Base-by-base conservation (phyloP, 2,113 vertebrate species). In the Nibea albiflora region DNA sequence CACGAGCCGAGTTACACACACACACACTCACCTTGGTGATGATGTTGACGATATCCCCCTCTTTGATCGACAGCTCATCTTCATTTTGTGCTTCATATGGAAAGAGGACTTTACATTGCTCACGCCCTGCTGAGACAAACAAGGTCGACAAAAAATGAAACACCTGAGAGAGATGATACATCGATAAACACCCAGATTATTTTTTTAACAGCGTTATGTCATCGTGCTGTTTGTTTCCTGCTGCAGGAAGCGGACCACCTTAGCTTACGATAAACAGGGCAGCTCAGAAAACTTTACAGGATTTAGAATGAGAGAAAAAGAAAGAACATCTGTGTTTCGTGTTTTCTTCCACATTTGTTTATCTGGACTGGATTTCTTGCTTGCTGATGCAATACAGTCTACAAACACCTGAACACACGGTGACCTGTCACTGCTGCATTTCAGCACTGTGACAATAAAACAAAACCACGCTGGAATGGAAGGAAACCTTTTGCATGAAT, bases 91-190 rank as follows among this genome's bases (percentile, higher is more conserved):
- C 98, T 91, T 99, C 97, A 2, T 99, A 99, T 0, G 98, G 97
- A 90, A 99, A 99, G 78, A 99, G 96, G 57, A 99, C 98, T 95
- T 99, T 99, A 92, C 98, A 99, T 81, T 96, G 96, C 90, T 99
- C 98, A 93, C 97, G 97, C 80, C 92, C 98, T 99, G 92, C 60
- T 53, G 71, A 42, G 5, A 79, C 16, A 60, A 31, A 6, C 16
- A 60, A 31, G 4, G 60, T 57, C 28, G 31, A 31, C 12, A 6
- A 57, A 14, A 31, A 31, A 7, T 61, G 8, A 61, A 39, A 31
- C 4, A 24, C 24, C 56, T 28, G 24, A 7, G 54, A 56, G 22
- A 12, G n/a, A 54, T 11, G 10, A 12, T 5, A n/a, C 22, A 54
- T 56, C 8, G 14, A n/a, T 17, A 4, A 17, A 14, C 15, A 56